Evolutionary conservation across 1,140 invertebrate species (phyloP), one percentile per base, ranked within the genome.

Genomic region (Drosophila oshimai): DNA sequence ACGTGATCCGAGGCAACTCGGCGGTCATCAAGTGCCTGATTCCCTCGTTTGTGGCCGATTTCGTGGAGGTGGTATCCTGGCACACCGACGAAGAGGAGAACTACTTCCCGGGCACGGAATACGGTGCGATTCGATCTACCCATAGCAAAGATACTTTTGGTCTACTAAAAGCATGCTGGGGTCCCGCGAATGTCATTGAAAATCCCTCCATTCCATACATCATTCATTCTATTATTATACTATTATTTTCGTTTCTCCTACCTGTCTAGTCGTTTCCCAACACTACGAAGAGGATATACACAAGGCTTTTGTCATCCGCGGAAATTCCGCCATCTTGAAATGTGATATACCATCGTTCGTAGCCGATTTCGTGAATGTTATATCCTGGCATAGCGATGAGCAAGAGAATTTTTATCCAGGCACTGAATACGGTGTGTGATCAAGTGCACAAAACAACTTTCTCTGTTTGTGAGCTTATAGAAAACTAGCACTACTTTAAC

Each of bases 301-400:
- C 92, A 97, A 97, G 91, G 96, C 97, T 81, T 98, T 97, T 92
- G 96, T 95, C 13, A 98, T 98, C 75, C 93, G 95, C 64, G 97
- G 97, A 53, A 98, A 98, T 91, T 95, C 96, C 37, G 97, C 96
- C 45, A 95, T 98, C 55, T 92, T 99, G 81, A 97, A 97, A 91
- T 99, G 97, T 92, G 95, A 95, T 80, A 96, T 98, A 74, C 97
- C 97, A 13, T 96, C 96, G 36, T 98, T 97, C 91, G 96, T 98
- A 37, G 95, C 96, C 36, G 97, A 98, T 92, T 98, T 98, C 92
- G 96, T 99, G 18, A 94, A 93, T 74, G 96, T 98, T 67, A 93
- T 96, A 18, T 95, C 96, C 5, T 99, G 98, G 98, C 95, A 96
- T 65, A 96, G 95, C 51, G 95, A 96, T 91, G 93, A 94, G 74